Evolutionary conservation across 2,888 invertebrate genomes (phyloP), one percentile per base, ranked within the genome.

Genomic region (Amiota communis): DNA sequence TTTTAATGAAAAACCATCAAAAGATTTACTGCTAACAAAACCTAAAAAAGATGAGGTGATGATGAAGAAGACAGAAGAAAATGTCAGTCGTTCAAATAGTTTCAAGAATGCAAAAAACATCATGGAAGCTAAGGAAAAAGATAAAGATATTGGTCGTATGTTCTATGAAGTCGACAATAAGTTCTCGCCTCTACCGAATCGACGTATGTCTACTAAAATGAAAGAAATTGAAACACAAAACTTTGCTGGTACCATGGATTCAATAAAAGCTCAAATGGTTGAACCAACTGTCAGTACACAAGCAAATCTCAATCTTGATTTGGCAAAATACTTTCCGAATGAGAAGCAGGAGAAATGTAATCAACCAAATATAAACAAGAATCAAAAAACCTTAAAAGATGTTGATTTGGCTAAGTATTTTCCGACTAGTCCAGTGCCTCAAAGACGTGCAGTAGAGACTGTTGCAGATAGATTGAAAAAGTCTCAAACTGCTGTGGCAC

Each of bases 361-460:
- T 9, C 67, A 85, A 0, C 79, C 77, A 8, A 83, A 81, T 1
- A 79, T 83, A 2, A 90, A 90, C 76, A 89, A 89, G 79, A 89
- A 86, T 74, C 90, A 90, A 72, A 90, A 90, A 78, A 88, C 87
- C 2, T 75, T 90, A 0, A 90, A 89, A 70, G 90, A 90, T 74
- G 87, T 90, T 2, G 88, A 90, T 80, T 78, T 90, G n/a, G 83
- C 87, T 12, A 89, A 89, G 75, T 90, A 90, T 72, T 90, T 90
- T 78, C 87, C 89, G 6, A 84, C 82, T 49, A 89, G 88, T 76
- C 89, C 90, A 0, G 85, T 80, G n/a, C 84, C 87, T 0, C 87
- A 88, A 70, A 83, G 87, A 75, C 86, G 87, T 36, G 77, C 82
- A 0, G 87, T 88, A 0, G 83, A 83, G 46, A 88, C 87, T 2